A percentile compares a stretch with the other conserved stretches of the same genome.
Conservation (phyloP, 2,797 vertebrate species). For the Lophotriccus pileatus region DNA sequence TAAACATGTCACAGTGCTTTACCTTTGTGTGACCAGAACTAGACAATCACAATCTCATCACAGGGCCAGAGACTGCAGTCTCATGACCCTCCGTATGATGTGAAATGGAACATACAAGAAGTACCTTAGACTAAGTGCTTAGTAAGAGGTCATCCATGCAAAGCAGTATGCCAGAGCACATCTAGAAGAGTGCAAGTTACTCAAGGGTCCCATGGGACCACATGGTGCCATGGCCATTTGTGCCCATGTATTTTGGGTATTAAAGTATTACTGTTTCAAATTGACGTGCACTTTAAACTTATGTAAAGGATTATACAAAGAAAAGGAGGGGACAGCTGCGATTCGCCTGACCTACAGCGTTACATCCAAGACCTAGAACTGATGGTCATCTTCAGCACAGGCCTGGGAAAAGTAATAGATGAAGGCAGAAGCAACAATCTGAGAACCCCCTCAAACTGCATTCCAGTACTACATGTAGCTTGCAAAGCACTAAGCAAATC, state of each 20-base stretch:
- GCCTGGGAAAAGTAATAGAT: background rate
- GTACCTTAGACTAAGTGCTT: background rate
- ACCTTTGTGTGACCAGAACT: background rate
- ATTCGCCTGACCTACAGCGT: background rate
- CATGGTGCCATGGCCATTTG: background rate
- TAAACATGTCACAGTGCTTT: background rate
- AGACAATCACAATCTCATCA: background rate
- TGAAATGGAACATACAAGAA: background rate
- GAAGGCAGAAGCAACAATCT: background rate
- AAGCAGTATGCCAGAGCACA: background rate
- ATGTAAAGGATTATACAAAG: background rate
- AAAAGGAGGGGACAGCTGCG: background rate
- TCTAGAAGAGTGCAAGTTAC: background rate
- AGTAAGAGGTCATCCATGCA: background rate
- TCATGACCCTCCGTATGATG: background rate
- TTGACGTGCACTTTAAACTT: background rate
- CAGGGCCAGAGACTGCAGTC: background rate
- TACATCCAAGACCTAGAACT: background rate
- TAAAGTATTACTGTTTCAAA: background rate
- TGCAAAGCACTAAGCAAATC: background rate
- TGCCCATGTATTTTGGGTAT: background rate
- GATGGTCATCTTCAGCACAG: background rate
- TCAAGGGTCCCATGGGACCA: background rate
- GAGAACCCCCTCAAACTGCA: background rate
- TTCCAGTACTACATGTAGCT: background rate